These are phyloP conservation scores for Proisotoma minuta DNA, from an alignment of 2,888 invertebrate genomes.

Conservation along the genomic window DNA sequence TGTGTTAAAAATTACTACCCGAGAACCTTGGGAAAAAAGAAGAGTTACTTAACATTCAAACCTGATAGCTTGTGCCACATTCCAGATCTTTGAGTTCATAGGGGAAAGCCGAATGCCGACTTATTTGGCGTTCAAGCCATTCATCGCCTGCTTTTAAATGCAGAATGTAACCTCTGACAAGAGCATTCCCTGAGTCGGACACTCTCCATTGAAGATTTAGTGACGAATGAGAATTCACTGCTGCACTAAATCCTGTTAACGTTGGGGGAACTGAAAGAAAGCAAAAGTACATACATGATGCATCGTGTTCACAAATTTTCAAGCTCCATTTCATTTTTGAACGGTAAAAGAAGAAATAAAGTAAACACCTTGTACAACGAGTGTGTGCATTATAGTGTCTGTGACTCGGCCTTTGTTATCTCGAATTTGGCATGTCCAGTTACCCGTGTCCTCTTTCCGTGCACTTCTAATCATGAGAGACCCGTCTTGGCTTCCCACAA, in stretches of 20 bases:
- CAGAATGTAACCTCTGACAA: conserved; percentile 64
- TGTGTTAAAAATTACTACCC: neutral
- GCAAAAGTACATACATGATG: conserved; percentile 6
- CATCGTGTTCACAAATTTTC: neutral
- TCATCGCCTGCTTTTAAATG: conserved; percentile 64
- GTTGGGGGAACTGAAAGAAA: conserved; percentile 62
- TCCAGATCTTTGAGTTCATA: conserved; percentile 63
- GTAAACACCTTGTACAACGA: conserved; percentile 57
- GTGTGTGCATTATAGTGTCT: conserved; percentile 56
- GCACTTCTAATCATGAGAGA: conserved; percentile 50
- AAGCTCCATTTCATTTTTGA: neutral
- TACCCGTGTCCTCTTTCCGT: conserved; percentile 55
- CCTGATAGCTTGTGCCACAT: conserved; percentile 68
- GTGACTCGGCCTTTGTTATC: conserved; percentile 54
- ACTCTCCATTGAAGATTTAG: conserved; percentile 70
- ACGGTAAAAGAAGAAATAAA: neutral
- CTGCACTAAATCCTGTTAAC: conserved; percentile 68
- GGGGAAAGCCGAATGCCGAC: conserved; percentile 62
- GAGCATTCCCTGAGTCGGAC: conserved; percentile 65
- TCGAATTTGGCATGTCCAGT: conserved; percentile 56
- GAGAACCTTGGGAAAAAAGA: neutral
- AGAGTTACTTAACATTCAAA: conserved; percentile 23
- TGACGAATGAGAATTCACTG: conserved; percentile 70
- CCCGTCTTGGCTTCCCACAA: conserved; percentile 51
- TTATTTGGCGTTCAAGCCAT: conserved; percentile 62